Conservation (phyloP, 1,140 invertebrate genomes). For the Lepidurus couesii region DNA sequence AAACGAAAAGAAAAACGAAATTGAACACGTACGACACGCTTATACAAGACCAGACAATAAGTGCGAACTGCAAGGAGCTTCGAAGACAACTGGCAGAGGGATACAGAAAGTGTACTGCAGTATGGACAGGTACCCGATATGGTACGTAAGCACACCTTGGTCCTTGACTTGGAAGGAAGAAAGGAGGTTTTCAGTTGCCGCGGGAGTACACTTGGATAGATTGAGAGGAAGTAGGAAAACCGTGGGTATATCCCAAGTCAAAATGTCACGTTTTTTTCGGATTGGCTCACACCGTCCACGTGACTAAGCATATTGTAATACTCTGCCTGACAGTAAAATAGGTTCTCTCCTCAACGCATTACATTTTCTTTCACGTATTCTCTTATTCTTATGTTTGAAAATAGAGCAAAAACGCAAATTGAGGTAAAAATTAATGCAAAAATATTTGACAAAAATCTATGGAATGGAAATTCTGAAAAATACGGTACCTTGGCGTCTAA, state of each 20-base stretch:
- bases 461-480: no score
- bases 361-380: no score
- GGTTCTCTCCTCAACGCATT: no score
- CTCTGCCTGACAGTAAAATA: no score
- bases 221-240: constrained; percentile 8
- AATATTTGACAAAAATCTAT: no score
- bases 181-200: not conserved
- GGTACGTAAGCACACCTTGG: not conserved
- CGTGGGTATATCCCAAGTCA: not conserved
- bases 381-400: no score
- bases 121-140: not conserved
- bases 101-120: not conserved
- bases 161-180: not conserved
- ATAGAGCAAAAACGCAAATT: no score
- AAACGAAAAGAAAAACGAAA: not conserved
- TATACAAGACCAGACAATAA: not conserved
- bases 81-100: not conserved
- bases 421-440: no score
- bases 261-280: no score
- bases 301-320: no score
- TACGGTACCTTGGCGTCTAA: no score
- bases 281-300: no score
- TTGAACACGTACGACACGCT: not conserved
- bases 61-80: not conserved
- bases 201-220: not conserved